Evolutionary conservation across 2,113 vertebrate species (phyloP).

Genomic region (Mohoua ochrocephala): DNA sequence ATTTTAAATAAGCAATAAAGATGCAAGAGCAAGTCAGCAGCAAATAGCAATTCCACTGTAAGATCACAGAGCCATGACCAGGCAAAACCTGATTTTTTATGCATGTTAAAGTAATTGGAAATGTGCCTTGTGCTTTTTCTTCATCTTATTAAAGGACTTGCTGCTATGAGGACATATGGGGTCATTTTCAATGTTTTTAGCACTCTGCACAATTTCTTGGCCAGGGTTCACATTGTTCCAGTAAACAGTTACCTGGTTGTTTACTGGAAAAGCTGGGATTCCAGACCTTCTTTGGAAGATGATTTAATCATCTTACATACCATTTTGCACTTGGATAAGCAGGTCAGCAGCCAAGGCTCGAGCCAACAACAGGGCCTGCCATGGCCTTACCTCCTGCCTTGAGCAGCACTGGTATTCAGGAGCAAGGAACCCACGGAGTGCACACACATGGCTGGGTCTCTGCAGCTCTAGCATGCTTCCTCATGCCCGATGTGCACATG

Average conservation of each 20-base stretch:
- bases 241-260: background rate
- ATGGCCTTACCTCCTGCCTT: fast-evolving
- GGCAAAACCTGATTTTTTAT: background rate
- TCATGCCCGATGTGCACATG: constrained; percentile 12
- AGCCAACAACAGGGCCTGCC: background rate
- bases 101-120: constrained; percentile 10
- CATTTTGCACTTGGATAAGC: background rate
- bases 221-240: background rate
- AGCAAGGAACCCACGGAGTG: background rate
- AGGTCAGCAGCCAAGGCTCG: background rate
- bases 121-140: background rate
- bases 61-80: background rate
- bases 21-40: background rate
- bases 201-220: constrained; percentile 10
- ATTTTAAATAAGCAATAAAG: constrained; percentile 44
- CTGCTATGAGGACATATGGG: background rate
- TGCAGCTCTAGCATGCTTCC: background rate
- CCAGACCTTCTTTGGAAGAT: background rate
- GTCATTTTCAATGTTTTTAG: background rate
- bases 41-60: background rate
- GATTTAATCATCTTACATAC: background rate
- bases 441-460: background rate
- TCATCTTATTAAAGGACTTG: background rate
- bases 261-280: constrained; percentile 18
- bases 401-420: background rate